Conservation (phyloP, 2,113 vertebrate species). For the Rhinoderma darwinii region DNA sequence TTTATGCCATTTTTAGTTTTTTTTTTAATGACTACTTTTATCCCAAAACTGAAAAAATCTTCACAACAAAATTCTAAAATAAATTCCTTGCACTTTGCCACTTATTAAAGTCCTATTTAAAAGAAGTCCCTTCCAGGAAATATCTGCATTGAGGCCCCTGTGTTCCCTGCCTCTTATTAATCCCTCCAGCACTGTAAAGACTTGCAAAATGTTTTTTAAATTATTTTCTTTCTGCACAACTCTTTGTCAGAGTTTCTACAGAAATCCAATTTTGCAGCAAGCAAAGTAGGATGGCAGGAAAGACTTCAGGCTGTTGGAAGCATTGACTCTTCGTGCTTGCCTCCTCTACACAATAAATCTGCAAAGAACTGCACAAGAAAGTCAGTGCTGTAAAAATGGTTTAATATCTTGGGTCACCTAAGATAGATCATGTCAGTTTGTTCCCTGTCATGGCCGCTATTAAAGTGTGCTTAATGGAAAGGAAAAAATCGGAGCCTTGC, state of each 20-base stretch:
- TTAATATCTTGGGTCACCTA: constrained; percentile 43
- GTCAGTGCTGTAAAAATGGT: constrained; percentile 32
- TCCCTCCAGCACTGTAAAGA: constrained; percentile 50
- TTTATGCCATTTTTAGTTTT: constrained; percentile 11
- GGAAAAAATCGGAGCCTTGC: constrained; percentile 44
- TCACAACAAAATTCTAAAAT: constrained; percentile 36
- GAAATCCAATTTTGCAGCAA: constrained; percentile 58
- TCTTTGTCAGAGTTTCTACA: constrained; percentile 52
- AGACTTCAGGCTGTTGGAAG: constrained; percentile 49
- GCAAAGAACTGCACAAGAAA: constrained; percentile 46
- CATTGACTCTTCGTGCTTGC: accelerated
- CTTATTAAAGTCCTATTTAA: constrained; percentile 56
- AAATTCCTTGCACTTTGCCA: constrained; percentile 50
- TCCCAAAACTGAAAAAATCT: constrained; percentile 14
- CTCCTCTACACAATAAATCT: constrained; percentile 52
- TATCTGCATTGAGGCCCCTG: constrained; percentile 26
- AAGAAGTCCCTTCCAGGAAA: constrained; percentile 30
- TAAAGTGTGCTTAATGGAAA: constrained; percentile 42
- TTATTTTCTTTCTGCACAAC: constrained; percentile 54
- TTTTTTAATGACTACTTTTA: constrained; percentile 13
- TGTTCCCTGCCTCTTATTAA: constrained; percentile 48
- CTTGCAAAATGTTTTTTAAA: constrained; percentile 51
- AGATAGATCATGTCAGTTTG: constrained; percentile 37
- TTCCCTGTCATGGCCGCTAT: constrained; percentile 24
- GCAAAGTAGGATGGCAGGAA: constrained; percentile 50